These are phyloP conservation scores for Anas acuta DNA, from an alignment of 2,797 vertebrate genomes.

Conservation along the genomic window DNA sequence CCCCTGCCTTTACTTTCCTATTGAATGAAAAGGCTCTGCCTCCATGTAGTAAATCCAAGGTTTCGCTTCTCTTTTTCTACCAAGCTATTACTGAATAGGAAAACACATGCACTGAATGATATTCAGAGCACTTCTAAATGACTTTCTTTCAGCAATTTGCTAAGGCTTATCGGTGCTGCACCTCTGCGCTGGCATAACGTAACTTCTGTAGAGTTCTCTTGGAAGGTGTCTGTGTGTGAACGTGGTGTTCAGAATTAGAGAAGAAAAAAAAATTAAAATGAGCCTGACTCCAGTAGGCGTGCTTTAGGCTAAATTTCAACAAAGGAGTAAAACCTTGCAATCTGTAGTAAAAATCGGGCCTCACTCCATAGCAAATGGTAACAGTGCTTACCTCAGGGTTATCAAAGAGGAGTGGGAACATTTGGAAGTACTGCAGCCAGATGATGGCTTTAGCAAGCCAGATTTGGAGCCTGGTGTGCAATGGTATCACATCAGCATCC, in stretches of 20 bases:
- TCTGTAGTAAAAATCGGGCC: not conserved
- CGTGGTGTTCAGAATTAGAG: not conserved
- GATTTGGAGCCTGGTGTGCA: not conserved
- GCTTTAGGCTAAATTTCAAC: not conserved
- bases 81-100: not conserved
- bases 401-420: not conserved
- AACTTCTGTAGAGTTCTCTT: not conserved
- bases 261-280: not conserved
- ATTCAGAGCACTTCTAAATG: not conserved
- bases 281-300: not conserved
- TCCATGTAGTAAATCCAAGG: not conserved
- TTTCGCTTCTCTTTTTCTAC: not conserved
- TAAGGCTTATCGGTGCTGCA: accelerated
- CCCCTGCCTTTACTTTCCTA: not conserved
- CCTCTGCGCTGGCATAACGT: not conserved
- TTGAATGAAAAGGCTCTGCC: not conserved
- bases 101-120: not conserved
- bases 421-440: not conserved
- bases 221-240: not conserved
- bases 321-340: not conserved
- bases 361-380: not conserved
- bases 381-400: accelerated
- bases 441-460: not conserved
- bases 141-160: not conserved
- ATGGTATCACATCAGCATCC: accelerated